Evolutionary conservation across 2,888 invertebrate species (phyloP), one percentile per base, ranked within the genome.

Genomic region (Arrhopalites spinosus): DNA sequence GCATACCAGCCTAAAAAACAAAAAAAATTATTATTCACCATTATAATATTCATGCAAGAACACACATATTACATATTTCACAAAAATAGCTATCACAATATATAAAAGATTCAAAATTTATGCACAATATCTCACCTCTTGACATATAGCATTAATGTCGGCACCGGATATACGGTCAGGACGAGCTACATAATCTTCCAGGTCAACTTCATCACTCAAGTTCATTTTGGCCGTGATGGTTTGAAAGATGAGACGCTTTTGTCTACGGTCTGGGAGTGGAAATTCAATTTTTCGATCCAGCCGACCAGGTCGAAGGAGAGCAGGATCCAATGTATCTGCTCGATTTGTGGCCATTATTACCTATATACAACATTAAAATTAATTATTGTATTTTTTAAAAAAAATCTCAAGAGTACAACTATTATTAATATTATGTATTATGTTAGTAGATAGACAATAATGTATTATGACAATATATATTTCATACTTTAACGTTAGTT

Each of bases 91-190:
- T 15, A 8, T 20, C 25, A 61, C 20, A 61, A 13, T 56, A 20
- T 13, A 64, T 64, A 25, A 13, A 29, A 36, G 25, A n/a, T 7
- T 20, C 61, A 45, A 74, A 68, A 23, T 45, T 29, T 53, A 68
- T 17, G 3, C 50, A 50, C 3, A 3, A n/a, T 50, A 11, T 82
- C 75, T 81, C n/a, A 89, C 89, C 87, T 99, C 99, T 87, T 99
- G 99, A 85, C 98, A 98, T 85, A 99, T 99, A 72, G 99, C 98
- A 87, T 99, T 99, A 84, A 99, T 98, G 85, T 99, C 99, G 27
- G 99, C 99, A 29, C 99, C 98, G 67, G 97, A 98, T 83, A 99
- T 98, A 86, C 96, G 94, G 86, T 99, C 99, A 1, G 99, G 98
- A 23, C 99, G 89, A 15, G 98, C 98, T 0, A 99, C 98, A 86